Percentiles rank a stretch among this genome's conserved stretches.
These are phyloP conservation scores for Drosophila paulistorum DNA, from an alignment of 1,140 invertebrate genomes.

Conservation along the genomic window DNA sequence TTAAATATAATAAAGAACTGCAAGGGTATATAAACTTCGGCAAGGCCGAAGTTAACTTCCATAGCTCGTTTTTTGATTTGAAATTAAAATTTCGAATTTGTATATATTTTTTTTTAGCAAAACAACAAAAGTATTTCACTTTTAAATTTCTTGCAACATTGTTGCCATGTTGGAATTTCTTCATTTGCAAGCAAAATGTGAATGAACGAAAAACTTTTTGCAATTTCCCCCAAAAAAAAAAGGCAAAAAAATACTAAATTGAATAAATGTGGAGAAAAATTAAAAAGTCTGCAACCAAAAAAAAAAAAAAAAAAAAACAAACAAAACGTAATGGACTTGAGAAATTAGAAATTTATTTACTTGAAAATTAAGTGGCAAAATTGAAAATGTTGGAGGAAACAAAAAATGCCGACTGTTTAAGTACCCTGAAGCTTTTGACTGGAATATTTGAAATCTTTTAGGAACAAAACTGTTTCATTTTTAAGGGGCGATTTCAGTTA, in stretches of 20 bases:
- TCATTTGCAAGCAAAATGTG: constrained; percentile 1
- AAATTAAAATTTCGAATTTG: constrained; percentile 68
- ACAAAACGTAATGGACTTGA: neutral
- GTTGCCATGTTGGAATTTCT: constrained; percentile 2
- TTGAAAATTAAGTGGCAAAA: constrained; percentile 26
- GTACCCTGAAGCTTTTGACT: too few species aligned
- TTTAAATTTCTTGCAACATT: constrained; percentile 9
- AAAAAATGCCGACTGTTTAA: too few species aligned
- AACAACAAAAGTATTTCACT: constrained; percentile 56
- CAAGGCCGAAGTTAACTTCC: too few species aligned
- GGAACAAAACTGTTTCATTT: too few species aligned
- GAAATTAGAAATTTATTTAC: neutral
- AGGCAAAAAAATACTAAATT: neutral
- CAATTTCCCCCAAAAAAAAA: neutral
- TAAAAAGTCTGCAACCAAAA: constrained; percentile 7
- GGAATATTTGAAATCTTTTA: too few species aligned
- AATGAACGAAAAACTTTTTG: neutral
- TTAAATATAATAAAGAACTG: too few species aligned
- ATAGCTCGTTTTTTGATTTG: constrained; percentile 79
- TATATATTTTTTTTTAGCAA: constrained; percentile 48
- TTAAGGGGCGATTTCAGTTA: too few species aligned
- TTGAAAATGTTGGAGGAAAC: neutral
- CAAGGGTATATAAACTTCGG: too few species aligned
- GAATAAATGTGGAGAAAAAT: neutral
- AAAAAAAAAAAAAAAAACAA: constrained; percentile 22